These are phyloP conservation scores for Phragmatobia fuliginosa DNA, from an alignment of 2,888 invertebrate species.

Conservation along the genomic window DNA sequence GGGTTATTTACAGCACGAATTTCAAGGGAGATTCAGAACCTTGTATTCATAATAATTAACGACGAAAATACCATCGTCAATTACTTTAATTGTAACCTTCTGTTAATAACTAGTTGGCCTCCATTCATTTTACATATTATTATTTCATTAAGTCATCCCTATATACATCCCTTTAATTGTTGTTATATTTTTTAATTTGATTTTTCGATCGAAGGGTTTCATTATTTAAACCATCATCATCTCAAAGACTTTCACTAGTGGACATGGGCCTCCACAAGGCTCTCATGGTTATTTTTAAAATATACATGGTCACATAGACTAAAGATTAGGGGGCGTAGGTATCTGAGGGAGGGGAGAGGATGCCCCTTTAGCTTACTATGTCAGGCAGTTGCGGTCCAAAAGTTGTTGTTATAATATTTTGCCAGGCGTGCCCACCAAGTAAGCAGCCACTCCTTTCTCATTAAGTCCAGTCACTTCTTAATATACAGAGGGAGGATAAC, in stretches of 20 bases:
- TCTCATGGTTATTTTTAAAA: too few species aligned
- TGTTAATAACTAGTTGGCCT: not conserved
- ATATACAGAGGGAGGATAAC: not conserved
- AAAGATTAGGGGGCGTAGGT: too few species aligned
- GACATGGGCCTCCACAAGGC: too few species aligned
- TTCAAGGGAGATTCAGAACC: not conserved
- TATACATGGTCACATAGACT: too few species aligned
- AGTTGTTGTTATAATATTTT: not conserved
- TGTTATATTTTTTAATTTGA: not conserved
- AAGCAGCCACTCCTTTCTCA: not conserved
- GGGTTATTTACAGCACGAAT: slow-evolving; percentile 1
- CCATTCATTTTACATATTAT: not conserved
- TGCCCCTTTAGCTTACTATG: not conserved
- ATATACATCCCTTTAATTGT: not conserved
- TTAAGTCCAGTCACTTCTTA: not conserved
- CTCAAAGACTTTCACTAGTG: too few species aligned
- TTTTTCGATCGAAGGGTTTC: not conserved
- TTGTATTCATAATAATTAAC: not conserved
- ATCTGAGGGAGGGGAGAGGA: too few species aligned
- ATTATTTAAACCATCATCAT: not conserved
- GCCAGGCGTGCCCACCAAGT: not conserved
- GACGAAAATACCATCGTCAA: not conserved
- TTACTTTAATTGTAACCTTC: not conserved
- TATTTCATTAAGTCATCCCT: not conserved
- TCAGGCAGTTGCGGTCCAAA: not conserved